Conservation (phyloP, 2,113 vertebrate genomes). For the Carlito syrichta region DNA sequence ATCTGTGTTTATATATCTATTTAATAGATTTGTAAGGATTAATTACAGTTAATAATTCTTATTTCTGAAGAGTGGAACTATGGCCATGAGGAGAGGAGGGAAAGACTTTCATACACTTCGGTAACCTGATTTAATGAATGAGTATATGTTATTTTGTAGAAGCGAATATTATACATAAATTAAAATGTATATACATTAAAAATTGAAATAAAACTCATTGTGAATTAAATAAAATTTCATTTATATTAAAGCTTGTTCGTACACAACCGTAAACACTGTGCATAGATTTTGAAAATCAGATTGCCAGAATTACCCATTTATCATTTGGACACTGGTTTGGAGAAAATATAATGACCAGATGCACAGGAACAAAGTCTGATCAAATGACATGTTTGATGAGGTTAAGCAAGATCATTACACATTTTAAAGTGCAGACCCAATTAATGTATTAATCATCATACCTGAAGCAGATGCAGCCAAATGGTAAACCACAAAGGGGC, state of each 20-base stretch:
- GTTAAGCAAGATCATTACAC: neutral
- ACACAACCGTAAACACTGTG: neutral
- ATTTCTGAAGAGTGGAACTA: neutral
- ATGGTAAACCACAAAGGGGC: neutral
- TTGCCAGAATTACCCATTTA: neutral
- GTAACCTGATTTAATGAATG: neutral
- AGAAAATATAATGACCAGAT: neutral
- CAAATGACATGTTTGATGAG: neutral
- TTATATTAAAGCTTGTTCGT: neutral
- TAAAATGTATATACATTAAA: neutral
- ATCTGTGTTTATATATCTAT: neutral
- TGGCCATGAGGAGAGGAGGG: neutral
- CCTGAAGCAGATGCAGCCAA: neutral
- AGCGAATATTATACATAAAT: neutral
- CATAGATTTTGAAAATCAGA: slow-evolving; percentile 4
- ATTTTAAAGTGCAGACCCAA: slow-evolving; percentile 6
- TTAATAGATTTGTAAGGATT: neutral
- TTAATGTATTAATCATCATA: neutral
- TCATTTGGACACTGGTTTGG: neutral
- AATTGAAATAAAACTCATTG: neutral
- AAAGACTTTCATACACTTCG: neutral
- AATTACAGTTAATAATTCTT: neutral
- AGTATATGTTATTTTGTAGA: neutral
- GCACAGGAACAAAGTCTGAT: neutral
- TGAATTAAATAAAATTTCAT: neutral